Conservation (phyloP, 1,140 invertebrate genomes). For the Leptoteleia sp. region DNA sequence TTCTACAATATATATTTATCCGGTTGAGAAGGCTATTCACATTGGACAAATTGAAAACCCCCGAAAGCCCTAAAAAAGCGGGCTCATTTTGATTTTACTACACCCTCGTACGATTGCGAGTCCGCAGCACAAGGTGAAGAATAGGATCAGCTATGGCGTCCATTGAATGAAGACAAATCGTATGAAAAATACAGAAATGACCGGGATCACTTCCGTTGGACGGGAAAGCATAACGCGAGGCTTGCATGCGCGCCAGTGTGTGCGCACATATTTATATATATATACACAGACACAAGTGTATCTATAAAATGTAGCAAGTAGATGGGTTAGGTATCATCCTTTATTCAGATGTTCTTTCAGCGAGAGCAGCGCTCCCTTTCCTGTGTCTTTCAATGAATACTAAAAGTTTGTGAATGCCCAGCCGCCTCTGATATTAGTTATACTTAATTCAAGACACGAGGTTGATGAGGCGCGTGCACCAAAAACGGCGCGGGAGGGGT, state of each 20-base stretch:
- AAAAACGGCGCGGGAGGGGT: conserved; percentile 37
- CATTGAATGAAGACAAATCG: conserved; percentile 33
- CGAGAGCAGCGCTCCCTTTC: conserved; percentile 62
- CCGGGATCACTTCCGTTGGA: conserved; percentile 10
- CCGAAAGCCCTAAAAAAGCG: neutral
- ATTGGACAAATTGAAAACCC: neutral
- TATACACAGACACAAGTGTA: conserved; percentile 25
- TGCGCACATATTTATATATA: conserved; percentile 8
- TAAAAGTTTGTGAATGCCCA: conserved; percentile 77
- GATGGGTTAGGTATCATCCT: conserved; percentile 70
- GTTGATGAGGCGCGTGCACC: conserved; percentile 70
- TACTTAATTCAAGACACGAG: conserved; percentile 79
- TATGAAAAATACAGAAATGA: conserved; percentile 32
- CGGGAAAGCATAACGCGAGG: conserved; percentile 24
- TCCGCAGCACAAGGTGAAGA: neutral
- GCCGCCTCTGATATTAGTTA: conserved; percentile 78
- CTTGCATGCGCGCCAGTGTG: conserved; percentile 5
- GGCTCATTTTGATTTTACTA: conserved; percentile 5
- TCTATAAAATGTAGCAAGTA: conserved; percentile 54
- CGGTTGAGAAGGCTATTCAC: too few species aligned
- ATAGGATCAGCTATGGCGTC: neutral
- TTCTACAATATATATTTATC: too few species aligned
- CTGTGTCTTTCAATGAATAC: conserved; percentile 78
- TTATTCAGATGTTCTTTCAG: conserved; percentile 77
- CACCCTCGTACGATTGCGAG: neutral